These are phyloP conservation scores for Tortrix viridana DNA, from an alignment of 2,888 invertebrate species.

Conservation along the genomic window DNA sequence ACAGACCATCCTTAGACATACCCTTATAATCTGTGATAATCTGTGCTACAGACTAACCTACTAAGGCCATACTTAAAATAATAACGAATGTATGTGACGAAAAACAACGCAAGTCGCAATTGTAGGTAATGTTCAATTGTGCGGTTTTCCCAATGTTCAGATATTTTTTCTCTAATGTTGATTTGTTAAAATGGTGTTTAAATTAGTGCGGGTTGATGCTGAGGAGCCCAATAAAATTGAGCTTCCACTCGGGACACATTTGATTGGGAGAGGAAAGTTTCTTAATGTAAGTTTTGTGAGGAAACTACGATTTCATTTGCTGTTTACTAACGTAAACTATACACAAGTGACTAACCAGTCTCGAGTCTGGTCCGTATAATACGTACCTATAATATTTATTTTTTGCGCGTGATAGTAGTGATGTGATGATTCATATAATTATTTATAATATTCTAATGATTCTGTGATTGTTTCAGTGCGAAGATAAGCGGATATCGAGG, in stretches of 20 bases:
- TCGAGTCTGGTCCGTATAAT: no score
- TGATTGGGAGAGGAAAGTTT: conserved; percentile 69
- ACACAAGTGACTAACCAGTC: no score
- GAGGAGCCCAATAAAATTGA: conserved; percentile 59
- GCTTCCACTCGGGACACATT: conserved; percentile 59
- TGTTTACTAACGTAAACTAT: not conserved
- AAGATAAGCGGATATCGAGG: conserved; percentile 81
- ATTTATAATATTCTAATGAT: not conserved
- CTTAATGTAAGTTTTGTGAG: conserved; percentile 61
- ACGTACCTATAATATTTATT: no score
- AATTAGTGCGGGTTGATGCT: conserved; percentile 64
- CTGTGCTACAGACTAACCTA: no score
- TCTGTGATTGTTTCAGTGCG: conserved; percentile 62
- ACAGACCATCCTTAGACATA: no score
- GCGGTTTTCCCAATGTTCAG: no score
- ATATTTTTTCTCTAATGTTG: not conserved
- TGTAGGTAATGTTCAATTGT: no score
- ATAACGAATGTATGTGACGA: no score
- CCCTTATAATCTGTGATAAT: no score
- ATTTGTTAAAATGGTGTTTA: conserved; percentile 60
- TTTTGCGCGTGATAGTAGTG: not conserved
- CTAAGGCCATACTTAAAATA: no score
- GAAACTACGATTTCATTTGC: not conserved
- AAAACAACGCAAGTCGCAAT: no score
- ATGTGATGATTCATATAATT: not conserved